Evolutionary conservation across 1,140 invertebrate genomes (phyloP).

Genomic region (Leptopilina boulardi): DNA sequence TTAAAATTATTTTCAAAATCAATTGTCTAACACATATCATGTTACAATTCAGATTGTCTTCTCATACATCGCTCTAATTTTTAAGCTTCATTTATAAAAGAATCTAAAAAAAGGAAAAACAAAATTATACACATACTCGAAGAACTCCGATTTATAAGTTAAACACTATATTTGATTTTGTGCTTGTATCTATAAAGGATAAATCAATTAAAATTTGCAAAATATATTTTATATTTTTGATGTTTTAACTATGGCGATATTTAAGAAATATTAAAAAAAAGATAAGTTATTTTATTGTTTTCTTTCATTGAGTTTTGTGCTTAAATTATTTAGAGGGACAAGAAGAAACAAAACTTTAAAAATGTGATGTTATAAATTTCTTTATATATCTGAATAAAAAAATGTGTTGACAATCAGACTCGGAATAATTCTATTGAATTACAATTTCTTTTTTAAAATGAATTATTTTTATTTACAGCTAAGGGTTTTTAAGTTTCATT

Average conservation of each 20-base stretch:
- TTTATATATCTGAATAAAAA: constrained; percentile 30
- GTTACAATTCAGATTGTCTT: constrained; percentile 33
- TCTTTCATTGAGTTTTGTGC: constrained; percentile 38
- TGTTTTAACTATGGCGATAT: constrained; percentile 65
- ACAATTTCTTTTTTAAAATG: constrained; percentile 6
- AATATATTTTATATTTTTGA: constrained; percentile 69
- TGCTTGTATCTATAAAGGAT: constrained; percentile 70
- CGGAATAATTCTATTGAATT: constrained; percentile 38
- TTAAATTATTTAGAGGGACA: neutral
- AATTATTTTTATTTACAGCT: too few relatives aligned
- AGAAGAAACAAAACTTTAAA: neutral
- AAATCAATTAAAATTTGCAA: constrained; percentile 66
- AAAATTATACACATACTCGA: constrained; percentile 56
- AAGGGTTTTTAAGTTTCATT: neutral
- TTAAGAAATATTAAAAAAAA: constrained; percentile 60
- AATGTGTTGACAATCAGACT: constrained; percentile 5
- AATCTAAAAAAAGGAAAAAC: constrained; percentile 50
- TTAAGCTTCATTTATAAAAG: constrained; percentile 55
- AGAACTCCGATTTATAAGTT: constrained; percentile 62
- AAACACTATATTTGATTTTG: constrained; percentile 72
- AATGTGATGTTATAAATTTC: constrained; percentile 14
- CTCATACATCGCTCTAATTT: constrained; percentile 42
- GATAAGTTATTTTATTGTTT: constrained; percentile 45
- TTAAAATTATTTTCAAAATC: constrained; percentile 51
- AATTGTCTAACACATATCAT: constrained; percentile 51